Conservation (phyloP, 2,797 vertebrate genomes). For the Cossypha dichroa region DNA sequence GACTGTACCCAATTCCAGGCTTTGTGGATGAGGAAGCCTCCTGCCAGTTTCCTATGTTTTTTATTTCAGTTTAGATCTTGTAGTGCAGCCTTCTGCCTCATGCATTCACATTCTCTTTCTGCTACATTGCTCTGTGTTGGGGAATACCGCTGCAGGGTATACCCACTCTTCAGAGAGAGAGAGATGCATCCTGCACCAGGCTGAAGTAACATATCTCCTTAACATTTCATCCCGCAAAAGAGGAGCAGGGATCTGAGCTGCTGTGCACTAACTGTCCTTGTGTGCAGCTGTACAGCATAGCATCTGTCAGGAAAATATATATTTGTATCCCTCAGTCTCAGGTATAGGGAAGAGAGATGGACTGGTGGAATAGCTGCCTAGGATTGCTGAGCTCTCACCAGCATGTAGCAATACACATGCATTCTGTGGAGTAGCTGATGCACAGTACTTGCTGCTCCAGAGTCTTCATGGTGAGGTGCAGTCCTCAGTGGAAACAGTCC, state of each 20-base stretch:
- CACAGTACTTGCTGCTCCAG: background rate
- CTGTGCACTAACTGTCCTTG: background rate
- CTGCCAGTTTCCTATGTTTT: background rate
- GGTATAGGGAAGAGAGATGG: background rate
- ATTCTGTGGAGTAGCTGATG: background rate
- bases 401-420: accelerated
- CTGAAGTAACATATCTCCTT: background rate
- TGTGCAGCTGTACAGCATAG: background rate
- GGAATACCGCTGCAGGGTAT: background rate
- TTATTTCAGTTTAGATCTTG: background rate
- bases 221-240: accelerated
- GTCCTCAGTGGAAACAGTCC: background rate
- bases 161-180: background rate
- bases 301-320: background rate
- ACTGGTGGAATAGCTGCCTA: background rate
- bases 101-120: background rate
- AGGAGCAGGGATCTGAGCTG: background rate
- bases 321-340: background rate
- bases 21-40: background rate
- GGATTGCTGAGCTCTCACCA: background rate
- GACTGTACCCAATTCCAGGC: background rate
- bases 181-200: background rate
- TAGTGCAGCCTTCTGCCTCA: background rate
- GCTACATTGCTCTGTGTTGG: accelerated
- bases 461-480: background rate